A percentile compares a stretch with the other conserved stretches of the same genome.
Conservation (phyloP, 2,797 vertebrate genomes). For the Sebastes minor region DNA sequence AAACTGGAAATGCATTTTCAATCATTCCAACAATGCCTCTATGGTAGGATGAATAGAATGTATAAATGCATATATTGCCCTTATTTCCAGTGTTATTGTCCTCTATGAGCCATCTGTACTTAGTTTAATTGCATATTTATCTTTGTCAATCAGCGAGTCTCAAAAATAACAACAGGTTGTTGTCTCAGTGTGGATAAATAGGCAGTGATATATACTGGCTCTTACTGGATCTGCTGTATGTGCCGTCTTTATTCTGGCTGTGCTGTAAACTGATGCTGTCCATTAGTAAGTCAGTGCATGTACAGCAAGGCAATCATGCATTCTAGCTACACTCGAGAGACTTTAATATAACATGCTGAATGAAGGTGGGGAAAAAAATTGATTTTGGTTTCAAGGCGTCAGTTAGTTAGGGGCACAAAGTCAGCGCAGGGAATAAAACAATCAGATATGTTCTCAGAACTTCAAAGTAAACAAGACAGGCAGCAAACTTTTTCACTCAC, state of each 20-base stretch:
- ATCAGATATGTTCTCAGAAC: background rate
- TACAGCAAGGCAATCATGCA: background rate
- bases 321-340: background rate
- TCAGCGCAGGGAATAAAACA: background rate
- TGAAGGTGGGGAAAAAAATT: background rate
- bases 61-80: background rate
- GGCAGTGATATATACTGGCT: background rate
- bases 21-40: background rate
- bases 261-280: background rate
- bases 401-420: background rate
- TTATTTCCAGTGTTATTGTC: conserved; percentile 1
- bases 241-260: background rate
- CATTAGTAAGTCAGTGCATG: background rate
- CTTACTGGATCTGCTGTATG: background rate
- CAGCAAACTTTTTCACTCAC: background rate
- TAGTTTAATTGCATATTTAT: conserved; percentile 21
- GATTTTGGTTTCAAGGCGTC: background rate
- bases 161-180: conserved; percentile 16
- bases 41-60: background rate
- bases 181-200: background rate
- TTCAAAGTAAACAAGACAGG: background rate
- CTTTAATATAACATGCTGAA: background rate
- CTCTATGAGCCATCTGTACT: conserved; percentile 6
- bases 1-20: background rate
- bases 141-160: conserved; percentile 22